phyloP scores from a whole-genome alignment of 2,888 invertebrate genomes.

The Lampropteryx suffumata region DNA sequence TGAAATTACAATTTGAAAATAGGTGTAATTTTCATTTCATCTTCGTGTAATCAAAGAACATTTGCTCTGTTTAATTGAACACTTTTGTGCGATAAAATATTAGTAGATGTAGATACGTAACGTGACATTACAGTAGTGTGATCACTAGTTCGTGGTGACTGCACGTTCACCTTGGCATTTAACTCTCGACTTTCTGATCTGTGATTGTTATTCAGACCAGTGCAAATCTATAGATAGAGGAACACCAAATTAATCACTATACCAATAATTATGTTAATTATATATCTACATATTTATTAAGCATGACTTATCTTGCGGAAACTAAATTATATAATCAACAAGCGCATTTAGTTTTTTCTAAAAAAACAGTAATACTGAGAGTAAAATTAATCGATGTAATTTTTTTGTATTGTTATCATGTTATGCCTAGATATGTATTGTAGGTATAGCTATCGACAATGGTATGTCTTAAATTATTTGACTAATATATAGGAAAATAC shows the following conservation, averaged over 20 bases:
- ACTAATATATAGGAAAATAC: background rate
- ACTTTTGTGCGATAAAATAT: conserved; percentile 26
- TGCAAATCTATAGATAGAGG: conserved; percentile 25
- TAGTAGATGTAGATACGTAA: background rate
- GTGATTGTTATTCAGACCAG: conserved; percentile 44
- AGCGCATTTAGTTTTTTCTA: no score
- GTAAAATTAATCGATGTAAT: no score
- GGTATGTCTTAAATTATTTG: background rate
- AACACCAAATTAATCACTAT: no score
- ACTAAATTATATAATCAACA: no score
- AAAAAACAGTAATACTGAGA: no score
- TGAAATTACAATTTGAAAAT: conserved; percentile 18
- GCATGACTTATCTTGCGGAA: no score
- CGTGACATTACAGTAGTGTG: conserved; percentile 38
- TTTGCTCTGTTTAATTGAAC: conserved; percentile 4
- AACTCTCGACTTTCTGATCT: conserved; percentile 49
- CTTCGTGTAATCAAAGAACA: conserved; percentile 1
- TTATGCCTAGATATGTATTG: no score
- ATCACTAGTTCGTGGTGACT: conserved; percentile 55
- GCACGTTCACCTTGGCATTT: conserved; percentile 77
- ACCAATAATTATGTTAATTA: no score
- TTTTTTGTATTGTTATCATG: no score
- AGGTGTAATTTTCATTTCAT: conserved; percentile 17
- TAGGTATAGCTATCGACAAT: no score
- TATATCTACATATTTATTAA: no score